Evolutionary conservation across 2,888 invertebrate species (phyloP), one percentile per base, ranked within the genome.

Genomic region (Catocala nupta): DNA sequence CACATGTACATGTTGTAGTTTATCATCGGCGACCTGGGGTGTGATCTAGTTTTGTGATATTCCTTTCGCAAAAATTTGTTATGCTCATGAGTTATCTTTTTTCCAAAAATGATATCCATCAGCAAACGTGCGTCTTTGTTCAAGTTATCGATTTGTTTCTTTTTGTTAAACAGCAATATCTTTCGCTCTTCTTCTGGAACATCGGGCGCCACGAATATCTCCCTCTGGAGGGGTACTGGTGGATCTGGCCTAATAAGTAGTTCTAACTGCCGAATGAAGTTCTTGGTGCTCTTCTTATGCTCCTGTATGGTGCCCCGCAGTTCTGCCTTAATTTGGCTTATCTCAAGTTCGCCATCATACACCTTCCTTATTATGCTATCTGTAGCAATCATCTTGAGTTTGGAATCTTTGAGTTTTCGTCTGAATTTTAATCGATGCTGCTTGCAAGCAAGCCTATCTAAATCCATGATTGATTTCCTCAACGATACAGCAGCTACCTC

Each of bases 301-400:
- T 16, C n/a, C 5, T 45, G 45, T 25, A 7, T 36, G 16, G 6
- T 8, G 7, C 1, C 12, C 0, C 7, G 11, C 0, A 12, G n/a
- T 16, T 52, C 39, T 8, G 10, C 50, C 39, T 52, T 52, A 44
- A 59, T 12, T 13, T 59, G 12, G 3, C 16, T 52, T 25, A 59
- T n/a, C 13, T 59, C 58, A 8, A 59, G 7, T 39, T 59, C 58
- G 5, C 52, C 58, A 4, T 34, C 36, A 1, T 39, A 36, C 7
- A 59, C 52, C 39, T 34, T 59, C 25, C 58, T n/a, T n/a, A 59
- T 52, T 4, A 59, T 25, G 5, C 58, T 10, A n/a, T 59, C 58
- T 1, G 52, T 39, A 4, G 58, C 58, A 7, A 59, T 39, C 10
- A 52, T 39, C 45, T 52, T 59, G 1, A 52, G n/a, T 36, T 59